Percentiles rank a stretch among this genome's conserved stretches.
Conservation (phyloP, 1,140 invertebrate species). For the Drosophila elegans region DNA sequence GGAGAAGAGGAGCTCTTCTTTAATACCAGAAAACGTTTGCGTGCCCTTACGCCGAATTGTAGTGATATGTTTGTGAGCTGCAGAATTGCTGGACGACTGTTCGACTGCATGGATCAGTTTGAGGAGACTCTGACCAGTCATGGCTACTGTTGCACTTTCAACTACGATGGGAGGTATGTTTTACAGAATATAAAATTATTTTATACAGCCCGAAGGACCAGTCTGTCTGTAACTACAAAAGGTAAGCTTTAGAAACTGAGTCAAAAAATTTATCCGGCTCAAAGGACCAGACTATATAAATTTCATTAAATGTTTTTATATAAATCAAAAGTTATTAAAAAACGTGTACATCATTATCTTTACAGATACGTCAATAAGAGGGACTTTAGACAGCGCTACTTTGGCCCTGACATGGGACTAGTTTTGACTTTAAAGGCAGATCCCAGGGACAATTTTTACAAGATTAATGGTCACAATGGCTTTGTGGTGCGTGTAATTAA, state of each 20-base stretch:
- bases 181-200: background rate
- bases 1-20: slow-evolving; percentile 64
- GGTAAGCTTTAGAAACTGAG: too few species aligned
- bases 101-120: slow-evolving; percentile 61
- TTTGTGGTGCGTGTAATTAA: slow-evolving; percentile 66
- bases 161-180: slow-evolving; percentile 51
- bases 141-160: slow-evolving; percentile 75
- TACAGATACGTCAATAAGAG: slow-evolving; percentile 51
- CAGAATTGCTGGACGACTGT: slow-evolving; percentile 49
- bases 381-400: slow-evolving; percentile 47
- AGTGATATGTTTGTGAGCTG: slow-evolving; percentile 66
- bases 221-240: too few species aligned
- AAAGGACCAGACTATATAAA: too few species aligned
- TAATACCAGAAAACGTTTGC: slow-evolving; percentile 60
- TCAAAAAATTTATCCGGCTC: too few species aligned
- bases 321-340: background rate
- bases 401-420: slow-evolving; percentile 78
- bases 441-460: slow-evolving; percentile 79
- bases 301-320: background rate
- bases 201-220: background rate
- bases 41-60: slow-evolving; percentile 67
- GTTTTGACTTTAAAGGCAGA: slow-evolving; percentile 77
- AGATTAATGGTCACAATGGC: slow-evolving; percentile 65
- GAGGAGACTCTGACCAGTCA: slow-evolving; percentile 52
- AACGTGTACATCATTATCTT: background rate